These are phyloP conservation scores for Andricus grossulariae DNA, from an alignment of 1,140 invertebrate genomes.

Conservation along the genomic window DNA sequence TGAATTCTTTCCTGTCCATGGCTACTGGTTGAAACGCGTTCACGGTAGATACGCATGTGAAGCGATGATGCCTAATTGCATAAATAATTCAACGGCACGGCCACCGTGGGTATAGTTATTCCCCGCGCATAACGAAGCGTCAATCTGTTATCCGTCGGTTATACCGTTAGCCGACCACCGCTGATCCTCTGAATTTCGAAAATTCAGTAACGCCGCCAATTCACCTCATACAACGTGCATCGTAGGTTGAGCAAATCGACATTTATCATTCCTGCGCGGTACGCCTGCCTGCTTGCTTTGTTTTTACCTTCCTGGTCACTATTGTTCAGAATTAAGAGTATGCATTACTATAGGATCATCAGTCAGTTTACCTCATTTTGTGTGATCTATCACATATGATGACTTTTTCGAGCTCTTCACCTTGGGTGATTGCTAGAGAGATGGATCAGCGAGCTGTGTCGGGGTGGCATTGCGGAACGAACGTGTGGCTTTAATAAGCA, in stretches of 20 bases:
- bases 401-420: no score
- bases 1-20: constrained; percentile 5
- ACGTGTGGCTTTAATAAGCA: no score
- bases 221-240: constrained; percentile 34
- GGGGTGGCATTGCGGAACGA: no score
- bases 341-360: no score
- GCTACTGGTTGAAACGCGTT: constrained; percentile 33
- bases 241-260: constrained; percentile 18
- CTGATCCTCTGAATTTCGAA: constrained; percentile 56
- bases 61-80: constrained; percentile 60
- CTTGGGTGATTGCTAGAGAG: no score
- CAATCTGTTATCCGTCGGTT: constrained; percentile 64
- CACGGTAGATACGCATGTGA: constrained; percentile 42
- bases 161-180: constrained; percentile 57
- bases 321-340: no score
- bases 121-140: constrained; percentile 63
- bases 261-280: constrained; percentile 4
- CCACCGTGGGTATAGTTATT: constrained; percentile 60
- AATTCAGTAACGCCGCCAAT: constrained; percentile 53
- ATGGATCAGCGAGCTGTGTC: no score
- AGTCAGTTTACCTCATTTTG: no score
- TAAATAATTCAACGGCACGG: constrained; percentile 65
- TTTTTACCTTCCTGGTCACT: no score
- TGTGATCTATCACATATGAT: no score
- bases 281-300: no score